Base-by-base conservation (phyloP, 2,888 invertebrate species). In the Philereme transversata region DNA sequence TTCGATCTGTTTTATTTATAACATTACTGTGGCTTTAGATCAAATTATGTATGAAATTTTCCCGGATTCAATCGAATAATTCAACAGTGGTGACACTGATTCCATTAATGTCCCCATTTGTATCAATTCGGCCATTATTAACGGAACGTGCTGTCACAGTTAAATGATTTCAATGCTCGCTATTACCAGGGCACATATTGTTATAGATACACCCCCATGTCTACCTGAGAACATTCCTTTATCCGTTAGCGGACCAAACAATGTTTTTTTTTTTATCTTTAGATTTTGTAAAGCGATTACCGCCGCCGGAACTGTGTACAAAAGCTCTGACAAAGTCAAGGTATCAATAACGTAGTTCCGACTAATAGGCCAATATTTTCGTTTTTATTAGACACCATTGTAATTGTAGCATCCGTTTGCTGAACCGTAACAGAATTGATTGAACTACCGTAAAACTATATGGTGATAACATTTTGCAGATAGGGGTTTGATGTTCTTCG, bases 321-420 rank as follows among this genome's bases (percentile, higher is more conserved):
- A 90, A 86, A 81, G 84, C 79, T 77, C 79, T 82, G 84, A 86
- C 85, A 83, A 84, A 86, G 79, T 79, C 74, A 80, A 71, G 81
- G 83, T 89, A 90, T 91, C 88, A 81, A 79, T 90, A 86, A 87
- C 88, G 79, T 81, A 88, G 88, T 88, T 90, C 87, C 88, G 87
- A 87, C 85, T 65, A 85, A 86, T 87, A 84, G 81, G 77, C 83
- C 79, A 87, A 89, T 89, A 87, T 89, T 88, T 86, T 84, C 83
- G 82, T 84, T 82, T 65, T 80, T 84, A 85, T 88, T 87, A 80
- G 81, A 77, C 70, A 73, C 81, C 78, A 83, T 90, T 88, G 84
- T 83, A 72, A 73, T 73, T 81, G 75, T 68, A 73, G 76, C 83
- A 85, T 87, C 87, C 87, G 85, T 75, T 82, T 73, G 50, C 46